A percentile compares a stretch with the other conserved stretches of the same genome.
phyloP scores from a whole-genome alignment of 2,113 vertebrate species.

The Paradisaea rubra region DNA sequence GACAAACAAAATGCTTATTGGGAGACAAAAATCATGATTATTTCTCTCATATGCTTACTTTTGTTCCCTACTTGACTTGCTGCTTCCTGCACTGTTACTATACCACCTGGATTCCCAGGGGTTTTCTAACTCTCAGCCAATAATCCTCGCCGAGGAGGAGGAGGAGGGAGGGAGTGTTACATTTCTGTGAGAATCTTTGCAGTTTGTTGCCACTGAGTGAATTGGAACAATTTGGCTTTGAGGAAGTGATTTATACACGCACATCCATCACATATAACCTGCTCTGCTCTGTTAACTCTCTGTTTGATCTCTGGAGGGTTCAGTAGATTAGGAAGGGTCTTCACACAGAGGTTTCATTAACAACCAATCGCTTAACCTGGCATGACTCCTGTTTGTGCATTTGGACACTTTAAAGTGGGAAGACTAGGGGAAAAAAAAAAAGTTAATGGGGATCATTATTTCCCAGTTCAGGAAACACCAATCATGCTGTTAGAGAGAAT shows the following conservation, averaged over 20 bases:
- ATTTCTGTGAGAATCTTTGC: slow-evolving; percentile 58
- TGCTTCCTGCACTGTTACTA: not conserved
- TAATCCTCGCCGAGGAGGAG: not conserved
- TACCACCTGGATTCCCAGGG: slow-evolving; percentile 6
- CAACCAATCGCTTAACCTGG: slow-evolving; percentile 9
- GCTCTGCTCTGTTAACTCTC: slow-evolving; percentile 59
- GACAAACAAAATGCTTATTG: not conserved
- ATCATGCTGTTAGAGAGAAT: not conserved
- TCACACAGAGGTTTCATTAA: slow-evolving; percentile 32
- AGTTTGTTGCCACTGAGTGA: slow-evolving; percentile 50
- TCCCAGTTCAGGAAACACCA: slow-evolving; percentile 34
- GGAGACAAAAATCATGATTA: not conserved
- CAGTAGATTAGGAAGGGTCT: slow-evolving; percentile 49
- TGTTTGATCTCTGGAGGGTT: slow-evolving; percentile 68
- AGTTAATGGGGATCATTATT: not conserved
- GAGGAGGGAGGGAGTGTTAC: not conserved
- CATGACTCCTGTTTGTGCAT: slow-evolving; percentile 15
- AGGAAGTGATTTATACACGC: slow-evolving; percentile 63
- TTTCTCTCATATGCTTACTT: not conserved
- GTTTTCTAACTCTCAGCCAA: not conserved
- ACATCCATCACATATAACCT: slow-evolving; percentile 25
- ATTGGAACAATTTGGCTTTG: slow-evolving; percentile 63
- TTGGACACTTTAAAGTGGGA: not conserved
- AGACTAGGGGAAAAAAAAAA: not conserved
- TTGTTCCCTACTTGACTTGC: not conserved